Evolutionary conservation across 1,140 invertebrate genomes (phyloP).

Genomic region (Diuraphis noxia): DNA sequence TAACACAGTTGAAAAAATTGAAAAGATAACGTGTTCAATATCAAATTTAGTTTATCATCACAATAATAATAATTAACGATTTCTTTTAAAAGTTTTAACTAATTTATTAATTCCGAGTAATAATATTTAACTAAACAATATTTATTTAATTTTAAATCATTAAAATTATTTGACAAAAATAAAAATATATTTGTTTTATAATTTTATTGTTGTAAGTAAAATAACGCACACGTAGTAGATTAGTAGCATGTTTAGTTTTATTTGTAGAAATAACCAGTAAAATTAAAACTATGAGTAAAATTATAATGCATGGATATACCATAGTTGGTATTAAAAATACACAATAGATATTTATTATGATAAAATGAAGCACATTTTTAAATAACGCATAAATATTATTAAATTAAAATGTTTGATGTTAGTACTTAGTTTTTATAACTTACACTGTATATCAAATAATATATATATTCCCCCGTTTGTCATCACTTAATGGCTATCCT

Average conservation of each 20-base stretch:
- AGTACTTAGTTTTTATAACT: background rate
- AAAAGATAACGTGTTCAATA: background rate
- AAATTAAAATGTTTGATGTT: background rate
- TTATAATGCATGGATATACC: background rate
- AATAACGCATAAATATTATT: background rate
- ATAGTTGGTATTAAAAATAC: background rate
- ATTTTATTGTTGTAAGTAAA: too few relatives aligned
- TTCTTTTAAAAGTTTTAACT: too few relatives aligned
- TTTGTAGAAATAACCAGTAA: too few relatives aligned
- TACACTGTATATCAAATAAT: background rate
- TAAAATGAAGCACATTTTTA: background rate
- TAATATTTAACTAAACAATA: background rate
- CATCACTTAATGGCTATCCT: background rate
- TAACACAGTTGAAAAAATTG: background rate
- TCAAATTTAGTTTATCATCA: background rate
- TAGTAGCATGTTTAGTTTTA: background rate
- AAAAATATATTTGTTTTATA: too few relatives aligned
- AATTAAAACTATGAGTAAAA: too few relatives aligned
- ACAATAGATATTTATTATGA: background rate
- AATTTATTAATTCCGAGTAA: background rate
- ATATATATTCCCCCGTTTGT: background rate
- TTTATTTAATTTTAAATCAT: background rate
- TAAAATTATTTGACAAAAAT: too few relatives aligned
- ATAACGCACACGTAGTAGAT: too few relatives aligned
- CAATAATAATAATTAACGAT: too few relatives aligned